phyloP scores from a whole-genome alignment of 1,140 invertebrate genomes.

The Zelostemma sp. region DNA sequence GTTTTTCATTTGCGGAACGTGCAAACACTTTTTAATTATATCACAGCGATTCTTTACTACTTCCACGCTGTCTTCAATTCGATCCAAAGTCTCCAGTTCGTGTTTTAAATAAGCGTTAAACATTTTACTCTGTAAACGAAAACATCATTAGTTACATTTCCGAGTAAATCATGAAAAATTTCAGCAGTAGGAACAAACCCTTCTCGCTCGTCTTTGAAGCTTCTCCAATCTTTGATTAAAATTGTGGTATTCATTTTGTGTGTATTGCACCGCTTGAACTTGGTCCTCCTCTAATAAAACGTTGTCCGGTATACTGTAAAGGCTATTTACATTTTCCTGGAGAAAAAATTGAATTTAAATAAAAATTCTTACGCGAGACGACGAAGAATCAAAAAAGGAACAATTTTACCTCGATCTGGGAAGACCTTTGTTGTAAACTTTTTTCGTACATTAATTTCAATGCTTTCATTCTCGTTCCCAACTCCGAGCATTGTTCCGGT shows the following conservation, averaged over 20 bases:
- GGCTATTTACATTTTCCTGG: constrained; percentile 52
- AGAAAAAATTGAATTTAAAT: constrained; percentile 13
- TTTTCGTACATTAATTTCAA: not conserved
- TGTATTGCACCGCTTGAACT: constrained; percentile 54
- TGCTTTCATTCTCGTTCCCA: not conserved
- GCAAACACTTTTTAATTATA: constrained; percentile 35
- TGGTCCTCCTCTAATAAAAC: constrained; percentile 57
- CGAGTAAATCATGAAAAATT: not conserved
- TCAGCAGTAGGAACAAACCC: constrained; percentile 29
- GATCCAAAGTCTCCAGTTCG: constrained; percentile 46
- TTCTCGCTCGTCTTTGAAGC: constrained; percentile 51
- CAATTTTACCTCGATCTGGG: constrained; percentile 5
- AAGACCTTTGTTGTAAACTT: too few relatives aligned
- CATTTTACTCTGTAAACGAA: constrained; percentile 47
- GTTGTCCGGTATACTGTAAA: constrained; percentile 51
- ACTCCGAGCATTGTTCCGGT: too few relatives aligned
- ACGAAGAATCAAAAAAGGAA: too few relatives aligned
- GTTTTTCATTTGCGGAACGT: constrained; percentile 8
- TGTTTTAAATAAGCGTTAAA: constrained; percentile 52
- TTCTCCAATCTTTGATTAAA: constrained; percentile 42
- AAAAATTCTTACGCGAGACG: too few relatives aligned
- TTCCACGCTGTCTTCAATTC: constrained; percentile 35
- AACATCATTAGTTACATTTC: constrained; percentile 11
- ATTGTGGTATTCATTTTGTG: constrained; percentile 42
- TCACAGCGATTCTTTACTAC: constrained; percentile 26